phyloP scores from a whole-genome alignment of 2,113 vertebrate genomes.

The Mesitornis unicolor region DNA sequence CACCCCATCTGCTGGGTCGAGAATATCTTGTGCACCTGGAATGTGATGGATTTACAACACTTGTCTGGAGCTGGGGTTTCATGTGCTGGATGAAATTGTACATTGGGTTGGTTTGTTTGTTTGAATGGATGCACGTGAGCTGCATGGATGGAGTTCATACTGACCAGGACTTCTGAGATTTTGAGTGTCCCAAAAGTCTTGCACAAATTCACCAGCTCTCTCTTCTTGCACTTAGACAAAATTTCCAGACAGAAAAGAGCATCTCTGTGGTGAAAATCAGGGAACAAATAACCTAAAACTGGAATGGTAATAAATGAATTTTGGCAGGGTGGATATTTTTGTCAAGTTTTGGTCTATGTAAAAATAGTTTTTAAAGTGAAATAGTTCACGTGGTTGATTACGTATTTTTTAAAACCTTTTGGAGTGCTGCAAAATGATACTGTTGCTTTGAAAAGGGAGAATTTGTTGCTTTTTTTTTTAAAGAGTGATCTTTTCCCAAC shows the following conservation, averaged over 20 bases:
- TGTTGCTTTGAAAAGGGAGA: not conserved
- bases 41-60: not conserved
- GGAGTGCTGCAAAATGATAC: not conserved
- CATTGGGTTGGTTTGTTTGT: not conserved
- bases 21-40: not conserved
- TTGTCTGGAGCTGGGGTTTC: not conserved
- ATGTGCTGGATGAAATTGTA: not conserved
- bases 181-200: not conserved
- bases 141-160: not conserved
- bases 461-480: not conserved
- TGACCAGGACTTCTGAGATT: not conserved
- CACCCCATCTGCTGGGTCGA: not conserved
- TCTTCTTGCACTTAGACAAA: not conserved
- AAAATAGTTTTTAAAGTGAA: not conserved
- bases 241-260: not conserved
- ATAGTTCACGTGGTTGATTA: not conserved
- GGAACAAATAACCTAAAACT: not conserved
- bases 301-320: accelerated
- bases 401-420: not conserved
- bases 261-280: not conserved
- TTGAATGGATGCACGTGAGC: not conserved
- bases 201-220: not conserved
- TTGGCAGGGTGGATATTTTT: not conserved
- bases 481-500: not conserved
- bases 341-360: not conserved